phyloP scores from a whole-genome alignment of 2,797 vertebrate species.

The Mus minutoides region DNA sequence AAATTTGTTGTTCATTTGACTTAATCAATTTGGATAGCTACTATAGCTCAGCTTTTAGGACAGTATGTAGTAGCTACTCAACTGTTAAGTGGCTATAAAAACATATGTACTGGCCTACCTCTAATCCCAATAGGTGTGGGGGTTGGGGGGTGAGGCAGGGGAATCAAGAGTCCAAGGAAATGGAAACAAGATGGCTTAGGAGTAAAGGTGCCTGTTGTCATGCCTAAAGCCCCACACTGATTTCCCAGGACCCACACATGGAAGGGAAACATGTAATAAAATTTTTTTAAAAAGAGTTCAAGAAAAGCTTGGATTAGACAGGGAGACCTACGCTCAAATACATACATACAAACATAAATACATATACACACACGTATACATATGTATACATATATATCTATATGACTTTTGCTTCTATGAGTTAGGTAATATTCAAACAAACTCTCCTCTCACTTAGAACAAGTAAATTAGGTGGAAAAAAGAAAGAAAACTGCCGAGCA shows the following conservation, averaged over 20 bases:
- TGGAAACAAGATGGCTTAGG: background rate
- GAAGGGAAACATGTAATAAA: background rate
- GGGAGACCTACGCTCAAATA: background rate
- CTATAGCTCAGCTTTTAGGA: background rate
- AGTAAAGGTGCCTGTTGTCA: background rate
- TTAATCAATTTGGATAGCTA: background rate
- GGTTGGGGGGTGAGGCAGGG: background rate
- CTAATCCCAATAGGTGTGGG: background rate
- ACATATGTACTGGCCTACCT: background rate
- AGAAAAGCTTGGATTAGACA: background rate
- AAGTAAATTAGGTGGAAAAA: conserved; percentile 6
- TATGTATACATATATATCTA: background rate
- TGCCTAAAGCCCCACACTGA: too few relatives aligned
- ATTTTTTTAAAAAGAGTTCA: background rate
- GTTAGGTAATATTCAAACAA: conserved; percentile 35
- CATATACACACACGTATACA: background rate
- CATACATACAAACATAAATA: background rate
- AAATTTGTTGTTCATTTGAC: background rate
- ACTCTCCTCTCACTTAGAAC: background rate
- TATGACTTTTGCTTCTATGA: conserved; percentile 34
- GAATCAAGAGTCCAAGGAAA: background rate
- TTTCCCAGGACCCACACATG: background rate
- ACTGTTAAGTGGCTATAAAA: background rate
- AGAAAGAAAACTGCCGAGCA: background rate
- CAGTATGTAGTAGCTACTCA: background rate